Base-by-base conservation (phyloP, 2,888 invertebrate species). In the Euspilapteryx auroguttella region DNA sequence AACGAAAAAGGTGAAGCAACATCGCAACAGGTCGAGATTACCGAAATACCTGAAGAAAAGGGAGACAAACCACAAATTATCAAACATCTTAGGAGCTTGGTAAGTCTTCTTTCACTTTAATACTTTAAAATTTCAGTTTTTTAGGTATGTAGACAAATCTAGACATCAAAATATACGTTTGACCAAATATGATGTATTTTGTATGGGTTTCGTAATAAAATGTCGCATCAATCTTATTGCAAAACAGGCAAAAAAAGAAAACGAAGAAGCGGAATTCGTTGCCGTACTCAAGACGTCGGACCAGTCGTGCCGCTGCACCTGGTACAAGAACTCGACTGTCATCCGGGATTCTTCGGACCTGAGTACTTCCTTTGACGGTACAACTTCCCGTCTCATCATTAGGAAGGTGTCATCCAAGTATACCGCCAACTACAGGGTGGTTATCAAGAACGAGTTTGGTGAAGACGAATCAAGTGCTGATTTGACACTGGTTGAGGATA, bases 1-100 rank as follows among this genome's bases (percentile, higher is more conserved):
- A 94, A 94, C 56, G 93, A 93, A 45, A 94, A 94, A 61, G 94
- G 94, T 37, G 92, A 94, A 62, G 93, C 92, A 9, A 85, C 86
- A 9, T 94, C 94, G 14, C 92, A 93, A 59, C 80, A 85, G 32
- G 93, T 94, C 3, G 89, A 92, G 56, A 85, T 94, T 28, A 84
- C 86, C 27, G 92, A 93, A 38, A 84, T 93, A 41, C 89, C 89
- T 2, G 85, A 86, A 41, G 83, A 84, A 36, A 85, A 88, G 58
- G 83, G 87, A 24, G 84, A 86, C 29, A 89, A 89, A 49, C 93
- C 93, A 3, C 86, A 88, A 55, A 86, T 93, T 40, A 79, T 81
- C 35, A 86, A 87, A 45, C 86, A 86, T 43, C 80, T 92, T 31
- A 81, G 83, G 35, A 87, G 90, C 45, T 78, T 85, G 55, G 89